phyloP scores from a whole-genome alignment of 2,888 invertebrate genomes.

The Drosophila lutescens region DNA sequence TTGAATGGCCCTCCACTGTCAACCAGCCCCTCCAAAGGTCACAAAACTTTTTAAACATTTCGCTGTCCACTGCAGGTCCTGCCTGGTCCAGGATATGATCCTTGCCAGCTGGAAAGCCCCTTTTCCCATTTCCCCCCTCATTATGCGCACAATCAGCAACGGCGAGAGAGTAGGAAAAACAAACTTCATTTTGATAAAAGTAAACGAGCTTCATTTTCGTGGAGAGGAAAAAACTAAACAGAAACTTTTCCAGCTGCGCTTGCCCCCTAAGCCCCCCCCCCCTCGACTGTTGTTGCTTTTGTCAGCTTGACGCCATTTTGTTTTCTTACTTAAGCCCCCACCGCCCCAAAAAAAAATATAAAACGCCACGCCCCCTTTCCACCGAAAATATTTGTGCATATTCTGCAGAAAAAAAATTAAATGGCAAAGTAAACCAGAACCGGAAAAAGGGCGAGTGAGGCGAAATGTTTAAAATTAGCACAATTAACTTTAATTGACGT shows the following conservation, averaged over 20 bases:
- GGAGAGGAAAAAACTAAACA: constrained; percentile 45
- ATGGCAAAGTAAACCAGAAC: constrained; percentile 19
- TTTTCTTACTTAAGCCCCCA: constrained; percentile 52
- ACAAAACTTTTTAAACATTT: constrained; percentile 56
- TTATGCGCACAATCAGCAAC: constrained; percentile 33
- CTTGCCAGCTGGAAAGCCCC: neutral
- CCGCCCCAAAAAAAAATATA: neutral
- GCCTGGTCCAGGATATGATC: constrained; percentile 24
- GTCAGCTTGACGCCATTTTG: constrained; percentile 70
- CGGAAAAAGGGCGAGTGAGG: constrained; percentile 7
- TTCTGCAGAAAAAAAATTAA: constrained; percentile 53
- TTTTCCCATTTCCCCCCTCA: constrained; percentile 12
- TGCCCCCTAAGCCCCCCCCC: neutral
- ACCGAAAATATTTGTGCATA: constrained; percentile 67
- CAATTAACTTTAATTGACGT: constrained; percentile 76
- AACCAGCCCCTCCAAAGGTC: constrained; percentile 55
- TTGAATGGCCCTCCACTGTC: constrained; percentile 47
- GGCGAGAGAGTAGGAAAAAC: constrained; percentile 31
- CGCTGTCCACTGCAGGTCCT: constrained; percentile 31
- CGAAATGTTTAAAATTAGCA: constrained; percentile 63
- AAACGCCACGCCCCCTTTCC: constrained; percentile 9
- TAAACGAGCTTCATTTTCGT: constrained; percentile 60
- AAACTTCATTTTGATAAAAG: constrained; percentile 63
- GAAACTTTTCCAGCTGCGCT: constrained; percentile 52
- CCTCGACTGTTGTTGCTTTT: constrained; percentile 29